Evolutionary conservation across 2,888 invertebrate species (phyloP).

Genomic region (Autographa gamma): DNA sequence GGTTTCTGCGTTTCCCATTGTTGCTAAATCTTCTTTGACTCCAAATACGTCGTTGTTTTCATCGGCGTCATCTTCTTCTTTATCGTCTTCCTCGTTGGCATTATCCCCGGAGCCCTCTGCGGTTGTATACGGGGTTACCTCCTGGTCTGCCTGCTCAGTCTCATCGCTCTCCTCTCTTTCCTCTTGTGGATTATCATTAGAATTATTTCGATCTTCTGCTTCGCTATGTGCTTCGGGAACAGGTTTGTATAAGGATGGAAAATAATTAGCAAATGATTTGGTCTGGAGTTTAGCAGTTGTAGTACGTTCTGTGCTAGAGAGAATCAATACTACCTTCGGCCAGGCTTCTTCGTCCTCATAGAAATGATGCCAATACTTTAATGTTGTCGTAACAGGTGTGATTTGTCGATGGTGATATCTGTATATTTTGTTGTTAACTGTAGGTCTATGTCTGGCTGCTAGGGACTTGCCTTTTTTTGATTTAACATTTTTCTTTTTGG

Average conservation of each 20-base stretch:
- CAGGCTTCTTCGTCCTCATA: constrained; percentile 29
- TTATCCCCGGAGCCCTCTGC: neutral
- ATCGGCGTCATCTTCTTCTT: neutral
- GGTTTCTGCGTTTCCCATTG: neutral
- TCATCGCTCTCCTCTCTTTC: neutral
- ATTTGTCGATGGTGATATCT: neutral
- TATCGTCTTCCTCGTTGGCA: neutral
- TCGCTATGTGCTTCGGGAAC: neutral
- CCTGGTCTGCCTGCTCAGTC: neutral
- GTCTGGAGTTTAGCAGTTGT: constrained; percentile 9
- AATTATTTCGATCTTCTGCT: neutral
- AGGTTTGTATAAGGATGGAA: constrained; percentile 18
- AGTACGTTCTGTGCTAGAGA: constrained; percentile 29
- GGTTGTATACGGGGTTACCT: neutral
- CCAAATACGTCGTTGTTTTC: neutral
- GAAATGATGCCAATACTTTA: constrained; percentile 36
- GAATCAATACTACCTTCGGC: constrained; percentile 37
- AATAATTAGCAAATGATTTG: constrained; percentile 37
- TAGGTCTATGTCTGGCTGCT: neutral
- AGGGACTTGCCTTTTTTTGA: neutral
- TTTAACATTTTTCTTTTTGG: neutral
- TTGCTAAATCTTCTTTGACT: neutral
- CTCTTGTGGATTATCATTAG: neutral
- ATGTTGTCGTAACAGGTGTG: neutral
- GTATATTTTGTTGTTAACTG: neutral